A percentile compares a stretch with the other conserved stretches of the same genome.
Conservation (phyloP, 35 echinoderm and acorn worm species). For the Apostichopus californicus region DNA sequence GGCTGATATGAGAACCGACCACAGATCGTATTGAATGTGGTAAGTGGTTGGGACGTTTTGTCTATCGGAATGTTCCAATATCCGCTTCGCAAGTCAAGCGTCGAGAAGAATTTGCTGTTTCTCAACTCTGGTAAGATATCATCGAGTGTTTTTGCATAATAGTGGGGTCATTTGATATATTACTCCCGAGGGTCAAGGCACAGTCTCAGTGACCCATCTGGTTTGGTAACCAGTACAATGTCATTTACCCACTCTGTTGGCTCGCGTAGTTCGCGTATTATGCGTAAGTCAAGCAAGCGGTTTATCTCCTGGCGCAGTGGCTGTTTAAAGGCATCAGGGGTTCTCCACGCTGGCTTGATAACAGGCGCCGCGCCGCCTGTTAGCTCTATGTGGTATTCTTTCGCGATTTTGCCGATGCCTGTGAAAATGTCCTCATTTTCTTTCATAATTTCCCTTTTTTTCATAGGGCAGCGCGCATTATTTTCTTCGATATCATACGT, state of each 20-base stretch:
- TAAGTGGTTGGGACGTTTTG: constrained; percentile 12
- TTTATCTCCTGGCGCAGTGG: constrained; percentile 33
- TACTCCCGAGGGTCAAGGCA: constrained; percentile 54
- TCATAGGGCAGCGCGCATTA: background rate
- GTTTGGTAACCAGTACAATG: constrained; percentile 52
- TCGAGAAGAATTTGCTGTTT: constrained; percentile 32
- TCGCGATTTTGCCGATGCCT: constrained; percentile 53
- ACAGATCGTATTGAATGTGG: constrained; percentile 51
- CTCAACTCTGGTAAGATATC: constrained; percentile 50
- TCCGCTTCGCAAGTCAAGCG: constrained; percentile 28
- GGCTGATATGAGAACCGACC: constrained; percentile 50
- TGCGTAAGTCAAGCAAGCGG: constrained; percentile 9
- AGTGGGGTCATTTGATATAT: constrained; percentile 54
- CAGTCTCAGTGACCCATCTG: constrained; percentile 46
- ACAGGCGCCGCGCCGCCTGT: constrained; percentile 35
- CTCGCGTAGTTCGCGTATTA: constrained; percentile 35
- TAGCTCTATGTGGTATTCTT: constrained; percentile 46
- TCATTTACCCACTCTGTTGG: constrained; percentile 58
- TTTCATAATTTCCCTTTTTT: constrained; percentile 20
- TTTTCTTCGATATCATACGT: background rate
- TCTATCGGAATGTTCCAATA: constrained; percentile 47
- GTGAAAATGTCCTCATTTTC: constrained; percentile 47
- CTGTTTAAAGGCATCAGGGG: constrained; percentile 26
- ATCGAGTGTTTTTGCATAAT: constrained; percentile 55
- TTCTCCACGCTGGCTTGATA: constrained; percentile 46